Conservation (phyloP, 1,140 invertebrate species). For the Sycophaga agraensis region DNA sequence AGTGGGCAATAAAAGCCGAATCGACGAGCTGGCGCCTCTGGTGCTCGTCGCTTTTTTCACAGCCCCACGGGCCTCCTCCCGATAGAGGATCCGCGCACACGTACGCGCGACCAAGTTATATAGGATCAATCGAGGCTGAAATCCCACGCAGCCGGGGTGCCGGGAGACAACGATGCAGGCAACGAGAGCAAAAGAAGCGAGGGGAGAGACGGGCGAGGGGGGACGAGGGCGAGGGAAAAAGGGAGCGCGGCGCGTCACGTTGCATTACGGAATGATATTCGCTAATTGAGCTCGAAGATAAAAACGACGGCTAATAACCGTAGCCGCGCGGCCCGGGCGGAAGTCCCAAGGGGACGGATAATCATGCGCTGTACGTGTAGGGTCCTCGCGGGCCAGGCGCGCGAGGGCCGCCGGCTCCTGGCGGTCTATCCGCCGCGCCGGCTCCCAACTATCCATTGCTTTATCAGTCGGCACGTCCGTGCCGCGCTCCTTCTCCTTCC, state of each 20-base stretch:
- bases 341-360: conserved; percentile 46
- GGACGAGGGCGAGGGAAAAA: neutral
- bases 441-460: conserved; percentile 22
- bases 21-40: too few relatives aligned
- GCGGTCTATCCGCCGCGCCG: neutral
- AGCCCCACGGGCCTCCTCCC: too few relatives aligned
- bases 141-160: too few relatives aligned
- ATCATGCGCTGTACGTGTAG: conserved; percentile 47
- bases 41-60: too few relatives aligned
- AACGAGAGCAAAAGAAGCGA: neutral
- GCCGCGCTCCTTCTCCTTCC: conserved; percentile 1
- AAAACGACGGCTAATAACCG: conserved; percentile 57
- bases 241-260: conserved; percentile 42
- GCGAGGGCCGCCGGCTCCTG: too few relatives aligned
- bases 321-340: conserved; percentile 30
- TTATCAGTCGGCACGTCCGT: conserved; percentile 12
- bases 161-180: too few relatives aligned
- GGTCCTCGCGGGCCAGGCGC: conserved; percentile 6
- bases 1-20: conserved; percentile 36
- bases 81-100: too few relatives aligned
- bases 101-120: too few relatives aligned
- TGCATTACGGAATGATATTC: conserved; percentile 55
- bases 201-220: too few relatives aligned
- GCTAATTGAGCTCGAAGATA: conserved; percentile 58
- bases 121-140: too few relatives aligned